Conservation (phyloP, 92 coral and sea anemone genomes). For the Zoanthus solanderi region DNA sequence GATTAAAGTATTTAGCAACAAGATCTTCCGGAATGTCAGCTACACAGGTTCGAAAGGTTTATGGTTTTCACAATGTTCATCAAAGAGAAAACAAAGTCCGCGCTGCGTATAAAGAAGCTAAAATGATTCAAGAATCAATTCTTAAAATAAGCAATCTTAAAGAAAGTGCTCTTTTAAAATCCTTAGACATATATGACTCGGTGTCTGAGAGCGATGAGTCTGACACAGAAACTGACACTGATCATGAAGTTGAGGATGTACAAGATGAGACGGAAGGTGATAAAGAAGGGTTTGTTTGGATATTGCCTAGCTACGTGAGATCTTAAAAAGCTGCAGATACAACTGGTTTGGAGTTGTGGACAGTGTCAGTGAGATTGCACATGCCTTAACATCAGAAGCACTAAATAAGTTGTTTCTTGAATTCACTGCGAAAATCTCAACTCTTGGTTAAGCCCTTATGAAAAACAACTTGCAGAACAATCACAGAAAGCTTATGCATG, state of each 20-base stretch:
- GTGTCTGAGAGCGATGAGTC: not conserved
- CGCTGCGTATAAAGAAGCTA: slow-evolving; percentile 40
- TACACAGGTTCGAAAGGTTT: slow-evolving; percentile 45
- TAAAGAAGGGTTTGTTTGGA: not conserved
- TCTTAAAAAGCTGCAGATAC: not conserved
- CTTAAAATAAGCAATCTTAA: slow-evolving; percentile 53
- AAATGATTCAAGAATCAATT: slow-evolving; percentile 49
- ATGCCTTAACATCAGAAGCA: not conserved
- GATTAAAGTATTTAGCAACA: slow-evolving; percentile 32
- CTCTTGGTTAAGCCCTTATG: not conserved
- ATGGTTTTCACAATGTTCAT: slow-evolving; percentile 40
- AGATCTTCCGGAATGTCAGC: slow-evolving; percentile 55
- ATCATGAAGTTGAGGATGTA: not conserved
- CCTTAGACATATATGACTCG: not conserved
- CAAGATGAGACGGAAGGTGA: not conserved
- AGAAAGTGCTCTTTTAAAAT: slow-evolving; percentile 51
- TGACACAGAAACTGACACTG: not conserved
- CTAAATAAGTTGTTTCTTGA: not conserved
- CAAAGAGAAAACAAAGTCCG: slow-evolving; percentile 25
- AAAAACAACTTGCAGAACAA: not conserved
- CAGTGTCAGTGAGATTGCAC: not conserved
- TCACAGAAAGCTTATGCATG: not conserved
- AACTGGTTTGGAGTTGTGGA: not conserved
- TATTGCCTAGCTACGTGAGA: not conserved
- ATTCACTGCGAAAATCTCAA: not conserved